Conservation (phyloP, 2,797 vertebrate species). For the Morelia viridis region DNA sequence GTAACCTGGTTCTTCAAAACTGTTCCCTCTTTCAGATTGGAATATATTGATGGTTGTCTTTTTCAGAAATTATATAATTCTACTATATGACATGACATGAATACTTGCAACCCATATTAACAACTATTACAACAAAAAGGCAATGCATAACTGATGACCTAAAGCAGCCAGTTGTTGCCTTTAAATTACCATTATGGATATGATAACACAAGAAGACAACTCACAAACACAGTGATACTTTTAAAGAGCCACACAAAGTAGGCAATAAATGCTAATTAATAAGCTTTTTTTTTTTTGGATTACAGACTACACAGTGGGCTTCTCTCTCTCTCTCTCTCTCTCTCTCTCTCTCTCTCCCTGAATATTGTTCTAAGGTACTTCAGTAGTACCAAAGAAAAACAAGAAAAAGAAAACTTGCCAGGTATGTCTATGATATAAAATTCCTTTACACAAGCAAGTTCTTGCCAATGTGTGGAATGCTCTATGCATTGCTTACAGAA, state of each 20-base stretch:
- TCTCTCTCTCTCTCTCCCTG: slow-evolving; percentile 32
- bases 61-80: slow-evolving; percentile 53
- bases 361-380: slow-evolving; percentile 49
- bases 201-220: slow-evolving; percentile 55
- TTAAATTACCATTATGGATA: slow-evolving; percentile 43
- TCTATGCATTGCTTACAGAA: not conserved
- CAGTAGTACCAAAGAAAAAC: not conserved
- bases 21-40: slow-evolving; percentile 79
- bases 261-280: slow-evolving; percentile 54
- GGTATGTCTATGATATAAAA: not conserved
- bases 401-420: slow-evolving; percentile 24
- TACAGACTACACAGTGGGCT: slow-evolving; percentile 45
- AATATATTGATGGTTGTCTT: slow-evolving; percentile 76
- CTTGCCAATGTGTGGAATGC: not conserved
- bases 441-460: not conserved
- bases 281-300: slow-evolving; percentile 55
- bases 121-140: slow-evolving; percentile 23
- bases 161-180: slow-evolving; percentile 27
- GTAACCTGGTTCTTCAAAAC: slow-evolving; percentile 75
- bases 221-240: slow-evolving; percentile 30
- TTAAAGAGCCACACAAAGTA: slow-evolving; percentile 53
- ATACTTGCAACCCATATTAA: slow-evolving; percentile 31
- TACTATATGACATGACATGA: slow-evolving; percentile 1
- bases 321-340: slow-evolving; percentile 36
- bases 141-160: slow-evolving; percentile 42